Conservation (phyloP, 2,888 invertebrate species). For the Spialia ferax region DNA sequence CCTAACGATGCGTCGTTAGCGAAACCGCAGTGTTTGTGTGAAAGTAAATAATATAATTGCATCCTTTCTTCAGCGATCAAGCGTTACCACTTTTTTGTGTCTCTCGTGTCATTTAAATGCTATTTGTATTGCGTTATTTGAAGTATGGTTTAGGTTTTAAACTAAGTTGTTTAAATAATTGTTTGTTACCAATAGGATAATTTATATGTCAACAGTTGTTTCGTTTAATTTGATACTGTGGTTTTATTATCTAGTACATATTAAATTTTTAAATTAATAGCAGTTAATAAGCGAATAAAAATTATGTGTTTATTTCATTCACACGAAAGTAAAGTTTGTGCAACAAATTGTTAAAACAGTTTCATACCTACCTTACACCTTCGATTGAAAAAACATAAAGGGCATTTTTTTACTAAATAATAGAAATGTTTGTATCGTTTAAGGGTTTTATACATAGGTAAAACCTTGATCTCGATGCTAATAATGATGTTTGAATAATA, state of each 20-base stretch:
- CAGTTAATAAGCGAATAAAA: too few species aligned
- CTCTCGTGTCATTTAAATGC: conserved; percentile 10
- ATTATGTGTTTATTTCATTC: too few species aligned
- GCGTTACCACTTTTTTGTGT: conserved; percentile 17
- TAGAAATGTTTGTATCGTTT: background rate
- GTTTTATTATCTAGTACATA: too few species aligned
- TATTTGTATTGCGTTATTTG: conserved; percentile 16
- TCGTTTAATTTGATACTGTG: too few species aligned
- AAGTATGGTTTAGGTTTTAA: background rate
- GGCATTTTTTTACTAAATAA: background rate
- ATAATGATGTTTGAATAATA: too few species aligned
- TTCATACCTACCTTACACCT: background rate
- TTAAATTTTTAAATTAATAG: too few species aligned
- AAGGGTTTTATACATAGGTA: background rate
- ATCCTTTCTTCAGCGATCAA: conserved; percentile 33
- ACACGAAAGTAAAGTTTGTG: too few species aligned
- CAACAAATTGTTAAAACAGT: background rate
- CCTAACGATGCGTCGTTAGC: conserved; percentile 34
- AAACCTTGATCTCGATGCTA: conserved; percentile 24
- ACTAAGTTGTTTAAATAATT: too few species aligned
- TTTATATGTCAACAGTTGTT: background rate
- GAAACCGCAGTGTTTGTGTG: conserved; percentile 40
- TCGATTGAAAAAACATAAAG: background rate
- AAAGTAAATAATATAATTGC: conserved; percentile 41
- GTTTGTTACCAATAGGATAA: too few species aligned